Conservation (phyloP, 2,113 vertebrate species). For the Oncorhynchus tshawytscha region DNA sequence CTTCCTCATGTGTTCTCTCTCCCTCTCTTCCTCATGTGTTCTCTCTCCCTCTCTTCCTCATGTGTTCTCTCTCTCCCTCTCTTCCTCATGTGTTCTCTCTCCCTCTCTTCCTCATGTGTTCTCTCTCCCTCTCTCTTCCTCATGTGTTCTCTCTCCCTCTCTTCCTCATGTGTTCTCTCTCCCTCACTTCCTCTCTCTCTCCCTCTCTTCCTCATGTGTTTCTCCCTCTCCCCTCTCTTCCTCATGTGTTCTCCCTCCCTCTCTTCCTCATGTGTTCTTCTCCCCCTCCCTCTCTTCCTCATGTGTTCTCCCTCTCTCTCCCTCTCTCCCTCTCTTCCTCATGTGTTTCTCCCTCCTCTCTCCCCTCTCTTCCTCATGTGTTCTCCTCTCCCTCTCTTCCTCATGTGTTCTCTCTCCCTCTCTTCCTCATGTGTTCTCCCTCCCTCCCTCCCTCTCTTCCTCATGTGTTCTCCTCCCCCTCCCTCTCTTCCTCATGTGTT, state of each 20-base stretch:
- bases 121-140: neutral
- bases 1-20: too few relatives aligned
- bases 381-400: neutral
- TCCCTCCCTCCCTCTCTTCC: neutral
- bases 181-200: too few relatives aligned
- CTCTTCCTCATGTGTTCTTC: neutral
- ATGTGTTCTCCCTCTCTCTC: too few relatives aligned
- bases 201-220: neutral
- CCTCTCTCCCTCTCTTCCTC: too few relatives aligned
- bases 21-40: too few relatives aligned
- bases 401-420: neutral
- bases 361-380: neutral
- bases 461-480: too few relatives aligned
- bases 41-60: neutral
- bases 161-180: too few relatives aligned
- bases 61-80: neutral
- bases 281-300: neutral
- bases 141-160: too few relatives aligned
- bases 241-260: neutral
- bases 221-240: neutral
- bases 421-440: too few relatives aligned
- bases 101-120: neutral
- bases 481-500: too few relatives aligned
- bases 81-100: neutral
- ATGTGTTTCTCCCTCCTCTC: neutral